Conservation (phyloP, 2,797 vertebrate species). For the Galagoides demidoff region DNA sequence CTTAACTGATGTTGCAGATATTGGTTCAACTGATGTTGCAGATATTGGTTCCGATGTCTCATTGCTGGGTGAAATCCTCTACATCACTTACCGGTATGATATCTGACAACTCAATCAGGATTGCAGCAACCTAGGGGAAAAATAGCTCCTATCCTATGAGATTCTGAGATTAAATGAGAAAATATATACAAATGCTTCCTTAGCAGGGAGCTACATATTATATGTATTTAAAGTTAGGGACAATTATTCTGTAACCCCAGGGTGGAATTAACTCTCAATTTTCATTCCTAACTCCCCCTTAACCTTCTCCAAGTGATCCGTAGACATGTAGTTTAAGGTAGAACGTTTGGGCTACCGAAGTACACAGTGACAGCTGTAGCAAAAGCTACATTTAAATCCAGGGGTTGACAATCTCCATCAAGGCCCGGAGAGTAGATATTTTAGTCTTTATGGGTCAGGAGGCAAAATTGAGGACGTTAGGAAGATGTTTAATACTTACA, state of each 20-base stretch:
- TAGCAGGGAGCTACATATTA: background rate
- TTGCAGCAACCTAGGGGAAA: background rate
- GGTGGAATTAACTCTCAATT: background rate
- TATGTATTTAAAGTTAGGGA: background rate
- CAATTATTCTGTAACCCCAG: constrained; percentile 9
- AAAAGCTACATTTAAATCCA: background rate
- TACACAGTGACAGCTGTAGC: background rate
- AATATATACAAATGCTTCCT: background rate
- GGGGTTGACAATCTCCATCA: background rate
- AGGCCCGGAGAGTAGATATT: background rate
- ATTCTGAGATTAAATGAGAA: constrained; percentile 15
- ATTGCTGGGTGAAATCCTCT: background rate
- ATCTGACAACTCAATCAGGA: background rate
- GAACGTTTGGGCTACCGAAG: constrained; percentile 17
- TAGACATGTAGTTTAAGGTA: background rate
- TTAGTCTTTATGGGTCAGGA: constrained; percentile 29
- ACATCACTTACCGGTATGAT: background rate
- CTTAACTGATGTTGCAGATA: background rate
- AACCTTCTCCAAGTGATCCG: constrained; percentile 20
- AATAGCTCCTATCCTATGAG: background rate
- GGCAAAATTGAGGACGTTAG: background rate
- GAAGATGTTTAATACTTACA: background rate
- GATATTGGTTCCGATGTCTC: background rate
- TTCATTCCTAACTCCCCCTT: background rate
- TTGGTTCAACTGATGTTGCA: background rate